Evolutionary conservation across 2,888 invertebrate genomes (phyloP), one percentile per base, ranked within the genome.

Genomic region (Stictocephala bisonia): DNA sequence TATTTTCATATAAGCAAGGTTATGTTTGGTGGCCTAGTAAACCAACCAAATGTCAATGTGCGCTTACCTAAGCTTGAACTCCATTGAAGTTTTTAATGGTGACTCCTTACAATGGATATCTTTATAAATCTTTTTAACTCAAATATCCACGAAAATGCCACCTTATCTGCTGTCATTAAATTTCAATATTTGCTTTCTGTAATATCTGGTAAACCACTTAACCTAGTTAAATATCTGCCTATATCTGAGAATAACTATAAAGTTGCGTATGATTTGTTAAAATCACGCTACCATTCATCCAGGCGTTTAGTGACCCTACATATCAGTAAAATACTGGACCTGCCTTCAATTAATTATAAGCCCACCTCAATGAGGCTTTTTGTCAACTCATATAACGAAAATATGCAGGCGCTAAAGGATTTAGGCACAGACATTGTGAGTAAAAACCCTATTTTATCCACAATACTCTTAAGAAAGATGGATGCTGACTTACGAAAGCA

Each of bases 61-160:
- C 18, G 66, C 24, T 48, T 66, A 48, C 66, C 66, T 2, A 66
- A 66, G 15, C 48, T 66, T 27, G 66, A 66, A 9, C 27, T 66
- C 9, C n/a, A n/a, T n/a, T n/a, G 44, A 66, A 44, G 22, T 40
- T 40, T 66, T 66, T 26, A 66, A 24, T 26, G 66, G 66, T 41
- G 64, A 64, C n/a, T 24, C 64, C 13, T 24, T 44, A 26, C 35
- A 64, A 22, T 64, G 64, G 64, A 31, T 41, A 3, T 64, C 64
- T 64, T 64, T n/a, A 64, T 40, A 2, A 66, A 66, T 66, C 26
- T 66, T n/a, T 66, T 44, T 66, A 26, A 66, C 48, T 66, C 44
- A 1, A 66, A 44, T 24, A 66, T 66, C n/a, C 44, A 66, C 26
- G 26, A 24, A 27, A 66, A 66, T 20, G 11, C 64, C 2, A 24